phyloP scores from a whole-genome alignment of 2,797 vertebrate genomes.

The Myoxocephalus aenaeus region DNA sequence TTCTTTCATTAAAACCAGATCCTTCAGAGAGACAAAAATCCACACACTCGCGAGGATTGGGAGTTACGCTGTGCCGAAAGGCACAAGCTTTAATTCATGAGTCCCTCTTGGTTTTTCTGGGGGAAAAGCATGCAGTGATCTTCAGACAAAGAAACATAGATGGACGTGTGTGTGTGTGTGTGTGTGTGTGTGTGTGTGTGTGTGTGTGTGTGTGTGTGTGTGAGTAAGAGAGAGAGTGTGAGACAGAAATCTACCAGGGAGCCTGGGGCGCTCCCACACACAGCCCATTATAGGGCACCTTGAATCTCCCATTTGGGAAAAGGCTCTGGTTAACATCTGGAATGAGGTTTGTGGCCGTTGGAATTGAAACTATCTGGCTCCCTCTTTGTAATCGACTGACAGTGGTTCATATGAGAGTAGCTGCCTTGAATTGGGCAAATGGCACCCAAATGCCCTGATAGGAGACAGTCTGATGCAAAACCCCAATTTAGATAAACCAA shows the following conservation, averaged over 20 bases:
- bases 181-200: conserved; percentile 21
- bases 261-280: conserved; percentile 67
- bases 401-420: conserved; percentile 15
- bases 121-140: conserved; percentile 46
- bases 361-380: conserved; percentile 59
- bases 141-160: conserved; percentile 67
- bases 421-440: conserved; percentile 33
- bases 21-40: conserved; percentile 71
- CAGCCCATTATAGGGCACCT: conserved; percentile 74
- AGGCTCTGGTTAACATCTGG: conserved; percentile 66
- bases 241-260: conserved; percentile 71
- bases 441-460: conserved; percentile 14
- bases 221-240: conserved; percentile 25
- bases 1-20: conserved; percentile 80
- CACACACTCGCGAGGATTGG: conserved; percentile 42
- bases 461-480: conserved; percentile 18
- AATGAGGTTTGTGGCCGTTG: conserved; percentile 62
- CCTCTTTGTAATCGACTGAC: conserved; percentile 54
- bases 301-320: conserved; percentile 66
- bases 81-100: conserved; percentile 75
- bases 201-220: background rate
- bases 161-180: conserved; percentile 36
- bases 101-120: conserved; percentile 67
- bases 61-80: conserved; percentile 60
- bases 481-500: conserved; percentile 9